Conservation (phyloP, 1,140 invertebrate genomes). For the Pogonomyrmex barbatus region DNA sequence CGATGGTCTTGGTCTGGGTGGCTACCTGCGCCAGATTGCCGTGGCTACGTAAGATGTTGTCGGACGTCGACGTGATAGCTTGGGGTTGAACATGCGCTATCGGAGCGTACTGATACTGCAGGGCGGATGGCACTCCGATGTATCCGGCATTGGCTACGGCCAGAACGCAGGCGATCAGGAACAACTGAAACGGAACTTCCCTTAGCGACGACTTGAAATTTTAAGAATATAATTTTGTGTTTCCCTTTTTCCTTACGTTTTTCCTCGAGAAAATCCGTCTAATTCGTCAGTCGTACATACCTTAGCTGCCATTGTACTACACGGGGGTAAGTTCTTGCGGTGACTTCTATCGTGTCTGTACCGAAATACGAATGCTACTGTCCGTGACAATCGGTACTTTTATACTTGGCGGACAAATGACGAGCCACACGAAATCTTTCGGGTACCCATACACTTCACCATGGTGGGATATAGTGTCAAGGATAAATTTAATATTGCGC, state of each 20-base stretch:
- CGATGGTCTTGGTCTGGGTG: slow-evolving; percentile 88
- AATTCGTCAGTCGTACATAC: not conserved
- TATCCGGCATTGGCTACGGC: slow-evolving; percentile 81
- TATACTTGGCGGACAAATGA: slow-evolving; percentile 56
- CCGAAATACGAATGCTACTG: slow-evolving; percentile 47
- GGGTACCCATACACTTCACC: not conserved
- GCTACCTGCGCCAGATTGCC: slow-evolving; percentile 89
- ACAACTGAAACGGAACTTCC: slow-evolving; percentile 82
- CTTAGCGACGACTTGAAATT: not conserved
- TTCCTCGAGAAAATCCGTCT: not conserved
- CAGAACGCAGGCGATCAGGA: slow-evolving; percentile 83
- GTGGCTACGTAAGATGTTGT: slow-evolving; percentile 88
- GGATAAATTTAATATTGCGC: slow-evolving; percentile 53
- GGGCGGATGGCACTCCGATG: slow-evolving; percentile 70
- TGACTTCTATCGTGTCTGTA: slow-evolving; percentile 19
- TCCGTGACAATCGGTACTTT: slow-evolving; percentile 60
- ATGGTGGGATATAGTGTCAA: slow-evolving; percentile 55
- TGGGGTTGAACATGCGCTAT: slow-evolving; percentile 80
- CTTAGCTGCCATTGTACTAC: slow-evolving; percentile 42
- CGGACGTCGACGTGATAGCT: slow-evolving; percentile 87
- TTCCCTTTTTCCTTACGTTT: not conserved
- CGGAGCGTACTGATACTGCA: slow-evolving; percentile 60
- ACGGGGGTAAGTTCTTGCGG: not conserved
- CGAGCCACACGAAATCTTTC: slow-evolving; percentile 44
- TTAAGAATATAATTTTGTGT: not conserved